Conservation (phyloP, 2,797 vertebrate genomes). For the Characodon lateralis region DNA sequence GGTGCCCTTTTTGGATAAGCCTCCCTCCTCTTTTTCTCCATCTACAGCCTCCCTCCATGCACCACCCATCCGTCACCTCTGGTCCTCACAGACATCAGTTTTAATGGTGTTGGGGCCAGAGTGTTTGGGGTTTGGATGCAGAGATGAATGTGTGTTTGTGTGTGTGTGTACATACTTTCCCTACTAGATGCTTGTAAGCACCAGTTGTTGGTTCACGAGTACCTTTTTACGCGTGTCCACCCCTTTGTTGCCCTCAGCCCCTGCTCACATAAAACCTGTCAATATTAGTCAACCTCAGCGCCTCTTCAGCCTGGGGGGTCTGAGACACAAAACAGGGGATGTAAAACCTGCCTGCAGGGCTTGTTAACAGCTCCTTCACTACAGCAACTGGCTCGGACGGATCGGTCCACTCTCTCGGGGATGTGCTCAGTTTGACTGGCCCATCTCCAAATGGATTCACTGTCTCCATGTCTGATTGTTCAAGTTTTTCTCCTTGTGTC, state of each 20-base stretch:
- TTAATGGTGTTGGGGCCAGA: constrained; percentile 46
- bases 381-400: constrained; percentile 71
- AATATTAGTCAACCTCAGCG: constrained; percentile 72
- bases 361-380: constrained; percentile 75
- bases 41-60: constrained; percentile 14
- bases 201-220: constrained; percentile 84
- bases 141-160: constrained; percentile 31
- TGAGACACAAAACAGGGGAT: constrained; percentile 72
- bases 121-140: constrained; percentile 36
- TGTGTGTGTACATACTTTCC: constrained; percentile 31
- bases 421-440: constrained; percentile 48
- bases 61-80: constrained; percentile 39
- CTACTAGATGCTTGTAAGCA: constrained; percentile 79
- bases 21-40: constrained; percentile 18
- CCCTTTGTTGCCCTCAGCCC: constrained; percentile 32
- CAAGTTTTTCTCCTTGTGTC: constrained; percentile 63
- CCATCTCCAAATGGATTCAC: constrained; percentile 61
- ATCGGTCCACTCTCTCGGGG: constrained; percentile 44
- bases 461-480: constrained; percentile 56
- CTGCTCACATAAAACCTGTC: constrained; percentile 73
- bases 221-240: constrained; percentile 64
- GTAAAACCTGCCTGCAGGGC: constrained; percentile 74
- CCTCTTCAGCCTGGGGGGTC: constrained; percentile 78
- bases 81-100: constrained; percentile 55
- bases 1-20: constrained; percentile 73